Evolutionary conservation across 2,113 vertebrate genomes (phyloP).

Genomic region (Melanotaenia duboulayi): DNA sequence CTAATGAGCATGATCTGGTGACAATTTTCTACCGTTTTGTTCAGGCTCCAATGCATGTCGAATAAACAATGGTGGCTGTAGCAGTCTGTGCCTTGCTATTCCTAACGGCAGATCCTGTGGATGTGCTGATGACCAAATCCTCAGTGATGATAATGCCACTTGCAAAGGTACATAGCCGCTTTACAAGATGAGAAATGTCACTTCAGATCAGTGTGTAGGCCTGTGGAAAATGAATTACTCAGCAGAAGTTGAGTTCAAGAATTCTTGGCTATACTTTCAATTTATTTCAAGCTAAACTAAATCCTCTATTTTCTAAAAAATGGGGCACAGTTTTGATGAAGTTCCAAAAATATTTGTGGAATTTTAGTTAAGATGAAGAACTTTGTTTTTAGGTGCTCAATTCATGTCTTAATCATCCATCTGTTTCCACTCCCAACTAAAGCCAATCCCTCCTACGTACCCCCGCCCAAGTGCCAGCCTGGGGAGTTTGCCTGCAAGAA

Average conservation of each 20-base stretch:
- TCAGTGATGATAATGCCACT: constrained; percentile 87
- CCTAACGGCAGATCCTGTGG: constrained; percentile 89
- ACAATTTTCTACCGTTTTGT: background rate
- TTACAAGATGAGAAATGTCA: constrained; percentile 26
- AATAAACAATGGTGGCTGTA: constrained; percentile 93
- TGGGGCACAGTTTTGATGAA: constrained; percentile 14
- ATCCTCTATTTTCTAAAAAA: constrained; percentile 2
- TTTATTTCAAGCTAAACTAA: constrained; percentile 2
- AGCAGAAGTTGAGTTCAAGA: constrained; percentile 26
- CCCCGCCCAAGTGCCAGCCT: constrained; percentile 94
- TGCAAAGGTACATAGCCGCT: constrained; percentile 87
- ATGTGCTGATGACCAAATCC: constrained; percentile 94
- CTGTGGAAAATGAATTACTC: constrained; percentile 46
- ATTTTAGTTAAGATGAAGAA: constrained; percentile 22
- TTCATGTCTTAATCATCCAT: constrained; percentile 41
- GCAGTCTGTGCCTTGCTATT: constrained; percentile 93
- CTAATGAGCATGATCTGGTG: background rate
- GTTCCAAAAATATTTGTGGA: constrained; percentile 26
- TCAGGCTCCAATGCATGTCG: constrained; percentile 91
- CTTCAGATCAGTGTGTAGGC: constrained; percentile 6
- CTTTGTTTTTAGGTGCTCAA: constrained; percentile 39
- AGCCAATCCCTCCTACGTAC: constrained; percentile 96
- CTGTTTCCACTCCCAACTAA: constrained; percentile 54
- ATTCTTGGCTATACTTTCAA: constrained; percentile 23
- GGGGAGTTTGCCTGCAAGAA: constrained; percentile 98